Base-by-base conservation (phyloP, 2,888 invertebrate genomes). In the Sturmia bella region DNA sequence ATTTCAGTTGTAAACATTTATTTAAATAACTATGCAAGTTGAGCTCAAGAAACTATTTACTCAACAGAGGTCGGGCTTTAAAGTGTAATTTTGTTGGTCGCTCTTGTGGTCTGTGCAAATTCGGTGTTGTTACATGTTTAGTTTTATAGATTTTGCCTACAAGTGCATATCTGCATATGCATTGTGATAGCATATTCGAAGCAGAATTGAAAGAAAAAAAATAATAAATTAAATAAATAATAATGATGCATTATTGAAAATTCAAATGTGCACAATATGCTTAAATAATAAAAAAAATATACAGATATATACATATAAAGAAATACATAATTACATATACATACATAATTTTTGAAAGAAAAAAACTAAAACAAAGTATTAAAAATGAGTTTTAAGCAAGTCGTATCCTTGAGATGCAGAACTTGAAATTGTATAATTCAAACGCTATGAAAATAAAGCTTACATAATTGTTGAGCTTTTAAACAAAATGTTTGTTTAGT, bases 41-140 rank as follows among this genome's bases (percentile, higher is more conserved):
- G 56, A 56, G 84, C 64, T 84, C 68, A 78, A 80, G 80, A 80
- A 80, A 77, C 84, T 85, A 86, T 85, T 86, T 86, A 83, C 80
- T 81, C 81, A 83, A 74, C 79, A 78, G 70, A 68, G 72, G 79
- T 83, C 83, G 85, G 80, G 74, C 84, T 50, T 81, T 83, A 19
- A 70, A 75, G 85, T 83, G 83, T 83, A 81, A 43, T 61, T 61
- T 73, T 17, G 50, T 56, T 21, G 24, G 39, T 45, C 45, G 80
- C 41, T 63, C 41, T 69, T 41, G 59, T 39, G 41, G 19, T 70
- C 48, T 19, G 59, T 59, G 68, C 50, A 32, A 69, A 66, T 39
- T 73, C n/a, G 7, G 43, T 66, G 48, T 41, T 50, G 50, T 45
- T 32, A n/a, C 19, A 6, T 9, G 41, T 24, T 63, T 27, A 41